Evolutionary conservation across 1,140 invertebrate genomes (phyloP).

Genomic region (Formica selysi): DNA sequence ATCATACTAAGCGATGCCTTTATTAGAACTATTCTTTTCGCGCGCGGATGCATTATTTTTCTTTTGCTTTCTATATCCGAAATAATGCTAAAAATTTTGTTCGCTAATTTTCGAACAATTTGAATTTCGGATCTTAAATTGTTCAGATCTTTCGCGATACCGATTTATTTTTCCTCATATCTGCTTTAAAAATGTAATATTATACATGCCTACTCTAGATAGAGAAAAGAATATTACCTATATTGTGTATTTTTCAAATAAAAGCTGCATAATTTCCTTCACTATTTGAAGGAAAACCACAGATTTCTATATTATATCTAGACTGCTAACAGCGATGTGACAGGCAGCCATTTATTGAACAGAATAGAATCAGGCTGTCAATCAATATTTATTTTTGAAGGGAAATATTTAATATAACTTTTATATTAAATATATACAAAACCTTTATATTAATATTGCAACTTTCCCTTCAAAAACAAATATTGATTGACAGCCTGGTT

Average conservation of each 20-base stretch:
- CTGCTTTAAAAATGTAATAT: conserved; percentile 3
- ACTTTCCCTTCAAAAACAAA: too few relatives aligned
- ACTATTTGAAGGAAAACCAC: neutral
- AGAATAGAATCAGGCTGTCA: too few relatives aligned
- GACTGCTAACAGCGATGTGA: too few relatives aligned
- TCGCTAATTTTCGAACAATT: neutral
- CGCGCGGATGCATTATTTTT: neutral
- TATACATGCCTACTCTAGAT: neutral
- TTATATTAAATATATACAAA: too few relatives aligned
- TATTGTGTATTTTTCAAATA: neutral
- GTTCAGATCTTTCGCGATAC: neutral
- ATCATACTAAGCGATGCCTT: neutral
- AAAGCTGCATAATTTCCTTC: neutral
- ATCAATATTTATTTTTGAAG: too few relatives aligned
- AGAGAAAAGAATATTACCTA: neutral
- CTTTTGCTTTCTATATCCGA: neutral
- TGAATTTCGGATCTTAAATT: neutral
- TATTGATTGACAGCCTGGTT: too few relatives aligned
- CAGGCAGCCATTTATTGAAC: too few relatives aligned
- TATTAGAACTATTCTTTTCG: neutral
- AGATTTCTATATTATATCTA: too few relatives aligned
- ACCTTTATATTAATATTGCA: too few relatives aligned
- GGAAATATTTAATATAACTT: too few relatives aligned
- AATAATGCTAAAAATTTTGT: neutral
- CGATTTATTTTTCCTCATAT: neutral